These are phyloP conservation scores for Drosophila nikananu DNA, from an alignment of 1,140 invertebrate species.

Conservation along the genomic window DNA sequence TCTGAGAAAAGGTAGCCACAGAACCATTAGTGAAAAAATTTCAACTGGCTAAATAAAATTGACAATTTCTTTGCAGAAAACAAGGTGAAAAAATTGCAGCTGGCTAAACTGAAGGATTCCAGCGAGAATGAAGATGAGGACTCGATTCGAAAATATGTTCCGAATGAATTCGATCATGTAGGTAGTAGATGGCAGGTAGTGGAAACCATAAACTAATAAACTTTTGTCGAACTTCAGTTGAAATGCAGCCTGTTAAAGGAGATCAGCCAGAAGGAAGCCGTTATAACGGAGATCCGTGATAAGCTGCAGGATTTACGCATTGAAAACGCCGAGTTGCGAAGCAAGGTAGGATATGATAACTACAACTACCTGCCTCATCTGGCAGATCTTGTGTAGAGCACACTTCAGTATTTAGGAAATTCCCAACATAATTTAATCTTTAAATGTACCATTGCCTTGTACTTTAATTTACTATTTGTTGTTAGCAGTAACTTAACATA, in stretches of 20 bases:
- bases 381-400: neutral
- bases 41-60: neutral
- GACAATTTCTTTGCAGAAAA: slow-evolving; percentile 24
- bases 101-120: slow-evolving; percentile 30
- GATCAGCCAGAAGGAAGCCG: slow-evolving; percentile 42
- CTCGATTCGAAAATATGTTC: slow-evolving; percentile 1
- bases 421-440: neutral
- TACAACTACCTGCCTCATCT: neutral
- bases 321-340: slow-evolving; percentile 10
- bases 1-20: slow-evolving; percentile 28
- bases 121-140: slow-evolving; percentile 17
- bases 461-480: neutral
- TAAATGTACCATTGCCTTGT: neutral
- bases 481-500: neutral
- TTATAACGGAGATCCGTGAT: slow-evolving; percentile 43
- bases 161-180: slow-evolving; percentile 60
- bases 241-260: slow-evolving; percentile 57
- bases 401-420: neutral
- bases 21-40: neutral
- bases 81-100: slow-evolving; percentile 24
- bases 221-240: slow-evolving; percentile 47
- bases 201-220: slow-evolving; percentile 3
- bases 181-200: slow-evolving; percentile 49
- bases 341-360: slow-evolving; percentile 33
- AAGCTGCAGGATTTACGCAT: slow-evolving; percentile 43